Evolutionary conservation across 1,140 invertebrate genomes (phyloP), one percentile per base, ranked within the genome.

Genomic region (Macrosteles quadrilineatus): DNA sequence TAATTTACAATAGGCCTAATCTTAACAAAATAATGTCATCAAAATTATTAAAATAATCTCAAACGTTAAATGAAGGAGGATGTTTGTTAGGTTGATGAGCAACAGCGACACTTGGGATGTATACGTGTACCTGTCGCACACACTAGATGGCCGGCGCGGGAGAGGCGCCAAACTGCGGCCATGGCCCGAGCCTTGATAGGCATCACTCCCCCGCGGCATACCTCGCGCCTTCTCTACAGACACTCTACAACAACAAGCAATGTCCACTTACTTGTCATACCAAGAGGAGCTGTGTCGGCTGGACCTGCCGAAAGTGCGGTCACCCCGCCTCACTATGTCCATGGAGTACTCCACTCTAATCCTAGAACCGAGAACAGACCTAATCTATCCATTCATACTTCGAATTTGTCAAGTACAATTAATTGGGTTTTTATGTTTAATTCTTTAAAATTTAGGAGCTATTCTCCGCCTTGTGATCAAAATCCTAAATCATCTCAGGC

Each of bases 271-370:
- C 85, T 86, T 87, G 83, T 85, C 85, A 83, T 84, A 83, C 84
- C 85, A 85, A 17, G 67, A 62, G 80, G 83, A 82, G 80, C 84
- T 81, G 81, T 80, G 72, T 55, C 78, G 75, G 68, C 80, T 75
- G 69, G 78, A 75, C 30, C 77, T 67, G 31, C 70, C 85, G 81
- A 88, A 85, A 79, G 85, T 85, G 77, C 86, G 84, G 80, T 87
- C 84, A 78, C 86, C 86, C 77, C 86, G 86, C 81, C 87, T 86
- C 80, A 87, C 87, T 83, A 88, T 88, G 80, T 91, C 91, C 76
- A 90, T 84, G 79, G 92, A 92, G 85, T 91, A 90, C 85, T 95
- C 92, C 82, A 95, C 90, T 84, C 91, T 90, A 80, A 95, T 90
- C 85, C 93, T 94, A 87, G 76, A 87, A 86, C 71, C 73, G 76